Conservation (phyloP, 2,888 invertebrate species). For the Lepetodrilus schrolli region DNA sequence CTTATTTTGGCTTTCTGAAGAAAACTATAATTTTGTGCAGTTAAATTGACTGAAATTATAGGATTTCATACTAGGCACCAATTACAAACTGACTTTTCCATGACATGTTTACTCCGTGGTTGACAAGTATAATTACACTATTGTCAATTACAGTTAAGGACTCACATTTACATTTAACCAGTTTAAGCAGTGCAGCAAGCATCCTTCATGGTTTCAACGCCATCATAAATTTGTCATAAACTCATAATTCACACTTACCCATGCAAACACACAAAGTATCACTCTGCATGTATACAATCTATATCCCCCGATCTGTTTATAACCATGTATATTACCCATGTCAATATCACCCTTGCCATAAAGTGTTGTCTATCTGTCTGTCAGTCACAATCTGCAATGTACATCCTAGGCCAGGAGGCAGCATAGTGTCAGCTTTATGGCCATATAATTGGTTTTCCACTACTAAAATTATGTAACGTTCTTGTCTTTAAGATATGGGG, state of each 20-base stretch:
- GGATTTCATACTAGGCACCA: no score
- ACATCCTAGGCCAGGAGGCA: background rate
- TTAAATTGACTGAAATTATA: no score
- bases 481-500: constrained; percentile 6
- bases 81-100: no score
- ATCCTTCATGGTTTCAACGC: background rate
- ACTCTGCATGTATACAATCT: background rate
- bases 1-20: no score
- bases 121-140: no score
- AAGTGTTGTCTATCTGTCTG: background rate
- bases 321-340: background rate
- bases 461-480: constrained; percentile 10
- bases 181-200: background rate
- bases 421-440: constrained; percentile 15
- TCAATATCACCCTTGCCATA: background rate
- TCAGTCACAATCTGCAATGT: background rate
- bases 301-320: background rate
- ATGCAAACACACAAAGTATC: background rate
- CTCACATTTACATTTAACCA: background rate
- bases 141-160: background rate
- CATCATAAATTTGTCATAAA: constrained; percentile 4
- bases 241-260: background rate
- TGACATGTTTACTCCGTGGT: no score
- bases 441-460: constrained; percentile 11
- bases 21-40: no score